These are phyloP conservation scores for Oreochromis tanganicae DNA, from an alignment of 2,113 vertebrate genomes.

Conservation along the genomic window DNA sequence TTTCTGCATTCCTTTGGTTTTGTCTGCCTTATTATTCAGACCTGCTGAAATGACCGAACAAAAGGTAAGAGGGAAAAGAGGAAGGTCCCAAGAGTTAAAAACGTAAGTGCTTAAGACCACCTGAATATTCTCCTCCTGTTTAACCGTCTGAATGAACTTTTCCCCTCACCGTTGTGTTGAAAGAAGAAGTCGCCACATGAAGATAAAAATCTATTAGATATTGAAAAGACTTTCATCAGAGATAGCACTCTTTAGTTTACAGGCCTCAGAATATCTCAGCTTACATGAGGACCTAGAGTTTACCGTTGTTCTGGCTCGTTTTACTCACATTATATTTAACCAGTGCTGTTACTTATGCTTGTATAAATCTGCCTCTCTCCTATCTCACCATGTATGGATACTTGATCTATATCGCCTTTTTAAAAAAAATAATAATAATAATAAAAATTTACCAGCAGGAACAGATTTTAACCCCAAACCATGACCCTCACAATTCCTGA, in stretches of 20 bases:
- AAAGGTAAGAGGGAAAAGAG: neutral
- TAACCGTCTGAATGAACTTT: neutral
- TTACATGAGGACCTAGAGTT: neutral
- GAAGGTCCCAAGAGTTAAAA: neutral
- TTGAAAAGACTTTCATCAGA: neutral
- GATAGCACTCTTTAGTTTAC: neutral
- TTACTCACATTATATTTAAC: neutral
- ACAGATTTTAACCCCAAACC: neutral
- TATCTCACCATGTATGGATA: no score
- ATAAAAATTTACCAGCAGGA: no score
- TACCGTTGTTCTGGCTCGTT: neutral
- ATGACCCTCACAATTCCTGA: neutral
- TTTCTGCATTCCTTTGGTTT: neutral
- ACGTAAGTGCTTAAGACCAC: neutral
- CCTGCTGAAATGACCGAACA: neutral
- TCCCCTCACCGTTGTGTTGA: neutral
- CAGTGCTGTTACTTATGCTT: neutral
- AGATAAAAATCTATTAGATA: neutral
- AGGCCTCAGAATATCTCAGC: neutral
- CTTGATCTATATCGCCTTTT: neutral
- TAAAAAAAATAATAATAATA: no score
- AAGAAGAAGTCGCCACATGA: neutral
- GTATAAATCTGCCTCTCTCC: neutral
- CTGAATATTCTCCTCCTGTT: neutral
- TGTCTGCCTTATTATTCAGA: rapidly evolving